Base-by-base conservation (phyloP, 2,797 vertebrate genomes). In the Helarctos malayanus region DNA sequence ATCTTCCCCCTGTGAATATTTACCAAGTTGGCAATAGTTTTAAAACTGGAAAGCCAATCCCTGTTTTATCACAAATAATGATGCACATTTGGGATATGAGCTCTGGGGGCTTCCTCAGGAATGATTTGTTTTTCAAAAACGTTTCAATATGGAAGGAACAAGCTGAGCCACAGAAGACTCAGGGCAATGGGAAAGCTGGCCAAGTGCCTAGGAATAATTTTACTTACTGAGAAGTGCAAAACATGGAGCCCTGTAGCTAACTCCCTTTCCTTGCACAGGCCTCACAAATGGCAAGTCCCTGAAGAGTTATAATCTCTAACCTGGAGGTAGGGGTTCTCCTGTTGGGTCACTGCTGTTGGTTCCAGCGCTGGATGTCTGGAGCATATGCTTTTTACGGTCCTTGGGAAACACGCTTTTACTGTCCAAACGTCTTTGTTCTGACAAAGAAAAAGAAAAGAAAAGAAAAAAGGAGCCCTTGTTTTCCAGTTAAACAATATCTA, bases 241-340 rank as follows among this genome's bases (percentile, higher is more conserved):
- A 68, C 21, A 47, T 1, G 35, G 63, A 84, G 15, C 13, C 27
- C 14, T 54, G n/a, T 47, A 69, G 45, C 16, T 29, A 59, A 91
- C 45, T 45, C n/a, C 12, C 91, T 80, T 85, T 32, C 73, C 35
- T 81, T 19, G 45, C 56, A 52, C 4, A 61, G 4, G n/a, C 4
- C 41, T 89, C 45, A 41, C 56, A 56, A 65, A 56, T 13, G 93
- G 68, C 29, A 86, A 89, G 85, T 78, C 56, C 7, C 9, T 0
- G 23, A 89, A 61, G 71, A 80, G 63, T 38, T 52, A 89, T 92
- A 52, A 78, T 61, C 92, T 71, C 96, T 41, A 98, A 99, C 99
- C 99, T 98, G 99, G 99, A 81, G 98, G 98, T 32, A 99, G 94
- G n/a, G 98, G 65, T 63, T 99, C 98, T 54, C 99, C 99, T 45